Base-by-base conservation (phyloP, 2,888 invertebrate genomes). In the Notodonta dromedarius region DNA sequence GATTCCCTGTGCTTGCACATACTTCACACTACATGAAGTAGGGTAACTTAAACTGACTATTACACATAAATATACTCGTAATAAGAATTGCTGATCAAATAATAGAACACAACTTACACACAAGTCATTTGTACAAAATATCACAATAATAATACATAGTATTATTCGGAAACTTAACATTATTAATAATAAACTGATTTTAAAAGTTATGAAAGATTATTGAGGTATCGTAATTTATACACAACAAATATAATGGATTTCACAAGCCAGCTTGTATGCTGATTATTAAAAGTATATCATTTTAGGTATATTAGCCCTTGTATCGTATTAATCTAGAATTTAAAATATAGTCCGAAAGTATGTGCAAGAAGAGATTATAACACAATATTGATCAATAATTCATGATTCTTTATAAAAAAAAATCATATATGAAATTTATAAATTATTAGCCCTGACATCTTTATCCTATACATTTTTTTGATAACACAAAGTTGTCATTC, bases 41-140 rank as follows among this genome's bases (percentile, higher is more conserved):
- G 67, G 79, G 82, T 84, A 82, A 86, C 82, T 79, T 70, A 66
- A 63, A 59, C 58, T 64, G 60, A 70, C 69, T 74, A 67, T 63
- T 67, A 61, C 66, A 69, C 63, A 68, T 50, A 63, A 24, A 70
- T 53, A 46, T 46, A 57, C 46, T 32, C 13, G 8, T 24, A 56
- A 61, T 74, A 63, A 66, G 71, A 69, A 67, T 57, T 59, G 60
- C 61, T 66, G 61, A 64, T 67, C 63, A 76, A 75, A 69, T 69
- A 72, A 76, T 70, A 78, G 79, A 85, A 86, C 83, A 76, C 79
- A 81, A 83, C 87, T 86, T 89, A 90, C 77, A 82, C 73, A 79
- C 83, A 84, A 85, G 81, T 83, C 84, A 86, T 91, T 92, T 92
- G 91, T 92, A 92, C 92, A 89, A 85, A 87, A 89, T 91, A 92